These are phyloP conservation scores for Ochropacha duplaris DNA, from an alignment of 2,888 invertebrate genomes.

Conservation along the genomic window DNA sequence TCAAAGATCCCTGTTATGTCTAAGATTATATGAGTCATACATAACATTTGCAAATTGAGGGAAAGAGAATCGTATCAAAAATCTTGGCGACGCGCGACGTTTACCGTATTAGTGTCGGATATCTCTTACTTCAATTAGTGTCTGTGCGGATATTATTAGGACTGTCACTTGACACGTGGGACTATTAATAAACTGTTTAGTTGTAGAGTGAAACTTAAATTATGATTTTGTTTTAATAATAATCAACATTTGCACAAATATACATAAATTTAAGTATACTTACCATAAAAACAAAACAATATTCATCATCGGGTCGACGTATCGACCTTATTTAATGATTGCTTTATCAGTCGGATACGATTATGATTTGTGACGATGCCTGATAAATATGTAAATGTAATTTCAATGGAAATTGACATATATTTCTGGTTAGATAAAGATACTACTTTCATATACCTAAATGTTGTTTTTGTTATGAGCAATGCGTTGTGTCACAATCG, in stretches of 20 bases:
- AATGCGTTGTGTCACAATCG: no score
- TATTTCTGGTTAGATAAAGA: conserved; percentile 8
- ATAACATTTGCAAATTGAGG: conserved; percentile 20
- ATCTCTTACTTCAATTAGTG: conserved; percentile 60
- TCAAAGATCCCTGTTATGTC: conserved; percentile 3
- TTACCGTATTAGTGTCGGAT: conserved; percentile 32
- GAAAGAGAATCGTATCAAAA: conserved; percentile 38
- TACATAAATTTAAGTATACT: background rate
- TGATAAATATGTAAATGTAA: conserved; percentile 28
- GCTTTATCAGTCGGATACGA: conserved; percentile 3
- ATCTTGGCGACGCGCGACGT: conserved; percentile 32
- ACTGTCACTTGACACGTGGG: conserved; percentile 26
- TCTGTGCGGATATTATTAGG: conserved; percentile 41
- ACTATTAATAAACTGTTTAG: background rate
- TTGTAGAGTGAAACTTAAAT: no score
- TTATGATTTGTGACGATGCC: conserved; percentile 29
- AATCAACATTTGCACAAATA: no score
- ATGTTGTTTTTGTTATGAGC: conserved; percentile 11
- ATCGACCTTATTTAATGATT: conserved; percentile 7
- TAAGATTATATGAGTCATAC: conserved; percentile 20
- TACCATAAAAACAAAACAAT: conserved; percentile 2
- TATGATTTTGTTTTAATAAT: no score
- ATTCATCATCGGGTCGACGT: background rate
- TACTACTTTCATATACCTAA: background rate
- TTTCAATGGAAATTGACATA: conserved; percentile 23